Evolutionary conservation across 2,888 invertebrate species (phyloP).

Genomic region (Dexiosoma caninum): DNA sequence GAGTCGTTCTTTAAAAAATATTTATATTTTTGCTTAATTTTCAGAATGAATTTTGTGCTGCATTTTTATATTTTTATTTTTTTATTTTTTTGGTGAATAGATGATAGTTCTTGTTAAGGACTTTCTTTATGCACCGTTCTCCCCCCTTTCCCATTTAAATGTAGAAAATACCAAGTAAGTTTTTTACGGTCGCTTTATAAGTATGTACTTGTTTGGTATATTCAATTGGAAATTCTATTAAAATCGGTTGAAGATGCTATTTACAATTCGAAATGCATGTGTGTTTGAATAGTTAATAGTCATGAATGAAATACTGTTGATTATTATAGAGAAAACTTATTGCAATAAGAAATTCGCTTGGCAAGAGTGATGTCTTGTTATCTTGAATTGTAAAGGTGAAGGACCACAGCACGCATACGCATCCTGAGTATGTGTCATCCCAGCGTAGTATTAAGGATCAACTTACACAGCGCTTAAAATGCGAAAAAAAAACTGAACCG

Average conservation of each 20-base stretch:
- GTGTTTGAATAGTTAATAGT: background rate
- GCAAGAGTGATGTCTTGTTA: too few species aligned
- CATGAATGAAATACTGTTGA: too few species aligned
- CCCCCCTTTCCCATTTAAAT: background rate
- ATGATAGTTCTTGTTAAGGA: background rate
- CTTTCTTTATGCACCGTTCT: background rate
- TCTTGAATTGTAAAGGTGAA: too few species aligned
- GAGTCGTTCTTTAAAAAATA: background rate
- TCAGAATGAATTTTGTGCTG: constrained; percentile 32
- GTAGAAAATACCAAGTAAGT: background rate
- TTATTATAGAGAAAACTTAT: too few species aligned
- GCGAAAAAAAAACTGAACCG: too few species aligned
- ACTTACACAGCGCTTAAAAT: too few species aligned
- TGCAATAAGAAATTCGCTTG: too few species aligned
- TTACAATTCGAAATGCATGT: background rate
- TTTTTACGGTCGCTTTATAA: background rate
- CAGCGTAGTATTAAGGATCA: too few species aligned
- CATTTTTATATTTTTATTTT: too few species aligned
- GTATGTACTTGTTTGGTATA: background rate
- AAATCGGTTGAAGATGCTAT: constrained; percentile 6
- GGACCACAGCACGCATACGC: too few species aligned
- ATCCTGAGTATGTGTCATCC: too few species aligned
- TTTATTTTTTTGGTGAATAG: background rate
- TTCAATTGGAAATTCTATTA: constrained; percentile 15
- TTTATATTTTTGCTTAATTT: constrained; percentile 51